A percentile compares a stretch with the other conserved stretches of the same genome.
Evolutionary conservation across 2,113 vertebrate genomes (phyloP).

Genomic region (Nestor notabilis): DNA sequence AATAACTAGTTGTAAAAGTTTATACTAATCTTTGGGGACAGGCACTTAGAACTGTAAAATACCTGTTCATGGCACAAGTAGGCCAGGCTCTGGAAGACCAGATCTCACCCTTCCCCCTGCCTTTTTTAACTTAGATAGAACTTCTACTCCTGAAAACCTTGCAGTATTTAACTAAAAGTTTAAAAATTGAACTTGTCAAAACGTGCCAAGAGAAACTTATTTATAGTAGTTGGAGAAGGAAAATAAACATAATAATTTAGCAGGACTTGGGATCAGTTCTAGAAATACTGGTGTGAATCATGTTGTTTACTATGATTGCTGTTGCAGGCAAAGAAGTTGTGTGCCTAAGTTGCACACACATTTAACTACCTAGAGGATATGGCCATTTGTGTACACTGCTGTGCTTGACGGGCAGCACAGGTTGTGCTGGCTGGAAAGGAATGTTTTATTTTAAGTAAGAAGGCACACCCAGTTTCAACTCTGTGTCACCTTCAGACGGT

Average conservation of each 20-base stretch:
- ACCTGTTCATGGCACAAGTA: neutral
- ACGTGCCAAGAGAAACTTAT: neutral
- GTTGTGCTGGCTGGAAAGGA: constrained; percentile 21
- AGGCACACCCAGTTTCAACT: constrained; percentile 46
- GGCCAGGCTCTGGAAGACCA: neutral
- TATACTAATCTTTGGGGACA: neutral
- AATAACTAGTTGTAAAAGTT: neutral
- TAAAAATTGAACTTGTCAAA: neutral
- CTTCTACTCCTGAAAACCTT: neutral
- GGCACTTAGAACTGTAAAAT: neutral
- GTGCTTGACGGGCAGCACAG: neutral
- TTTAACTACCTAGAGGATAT: neutral
- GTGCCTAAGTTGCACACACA: neutral
- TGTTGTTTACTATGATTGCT: neutral
- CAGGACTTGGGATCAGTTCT: neutral
- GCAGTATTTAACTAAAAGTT: neutral
- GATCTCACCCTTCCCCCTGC: neutral
- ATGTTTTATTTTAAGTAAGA: neutral
- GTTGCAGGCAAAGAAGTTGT: neutral
- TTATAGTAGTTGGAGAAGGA: neutral
- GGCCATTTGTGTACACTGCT: constrained; percentile 1
- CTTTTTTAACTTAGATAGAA: neutral
- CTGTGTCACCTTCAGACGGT: neutral
- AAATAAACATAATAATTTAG: neutral
- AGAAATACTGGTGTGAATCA: neutral